Evolutionary conservation across 2,888 invertebrate genomes (phyloP), one percentile per base, ranked within the genome.

Genomic region (Brachypalpus laphriformis): DNA sequence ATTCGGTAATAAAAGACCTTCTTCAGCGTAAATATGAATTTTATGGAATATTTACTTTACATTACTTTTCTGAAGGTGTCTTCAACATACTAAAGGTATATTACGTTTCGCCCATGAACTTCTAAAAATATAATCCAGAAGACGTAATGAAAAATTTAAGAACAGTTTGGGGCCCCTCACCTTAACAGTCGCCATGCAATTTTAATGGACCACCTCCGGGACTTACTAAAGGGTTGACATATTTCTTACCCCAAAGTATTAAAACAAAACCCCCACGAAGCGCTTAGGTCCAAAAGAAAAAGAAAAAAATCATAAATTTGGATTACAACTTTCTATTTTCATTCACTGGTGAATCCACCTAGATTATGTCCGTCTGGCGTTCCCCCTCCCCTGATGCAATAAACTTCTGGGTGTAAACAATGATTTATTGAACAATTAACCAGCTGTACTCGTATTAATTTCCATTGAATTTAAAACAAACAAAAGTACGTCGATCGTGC

Each of bases 371-470:
- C 31, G n/a, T 47, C 6, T 20, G 9, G 9, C 34, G 22, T 37
- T 47, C 49, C 49, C 8, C 14, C 37, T 28, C 20, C 34, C 34
- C 34, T 49, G 40, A 5, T 47, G 42, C 40, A 54, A 56, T 54
- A 42, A 54, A 56, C 42, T 28, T 28, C 42, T 31, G 59, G 59
- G 16, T 61, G 82, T 71, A 74, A 70, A 78, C 61, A 83, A 74
- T 78, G 78, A 82, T 82, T 78, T 82, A 72, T 68, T 68, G 40
- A 78, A 72, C 78, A 74, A 83, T 63, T 78, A 83, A 83, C 56
- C 78, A 40, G 25, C 78, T 56, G 34, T 66, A 68, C 49, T 63
- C 7, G 71, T 57, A 65, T 65, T 56, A 56, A 56, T 78, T 74
- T 70, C 63, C 22, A 47, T 78, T 78, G 40, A 14, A 72, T 61